Percentiles rank a stretch among this genome's conserved stretches.
phyloP scores from a whole-genome alignment of 2,113 vertebrate species.

The Myotis yumanensis region DNA sequence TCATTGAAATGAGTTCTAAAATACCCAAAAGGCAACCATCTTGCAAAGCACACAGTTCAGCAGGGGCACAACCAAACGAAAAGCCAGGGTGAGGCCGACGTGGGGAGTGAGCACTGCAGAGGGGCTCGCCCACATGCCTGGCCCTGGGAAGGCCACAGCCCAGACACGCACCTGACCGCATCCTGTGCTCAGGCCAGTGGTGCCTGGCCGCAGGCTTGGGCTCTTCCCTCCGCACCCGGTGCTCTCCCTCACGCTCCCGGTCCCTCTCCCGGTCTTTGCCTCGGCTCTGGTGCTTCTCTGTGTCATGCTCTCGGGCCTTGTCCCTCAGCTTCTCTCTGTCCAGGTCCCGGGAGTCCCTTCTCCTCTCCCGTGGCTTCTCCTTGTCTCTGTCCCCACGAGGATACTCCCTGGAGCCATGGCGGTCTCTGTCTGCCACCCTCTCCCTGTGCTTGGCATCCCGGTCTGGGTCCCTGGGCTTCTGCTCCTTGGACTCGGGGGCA shows the following conservation, averaged over 20 bases:
- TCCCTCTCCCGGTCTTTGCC: constrained; percentile 75
- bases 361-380: constrained; percentile 76
- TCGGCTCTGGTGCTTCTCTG: constrained; percentile 58
- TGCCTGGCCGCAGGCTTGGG: not conserved
- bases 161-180: constrained; percentile 66
- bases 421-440: constrained; percentile 73
- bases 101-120: too few species aligned
- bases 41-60: not conserved
- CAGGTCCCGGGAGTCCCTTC: constrained; percentile 19
- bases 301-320: constrained; percentile 51
- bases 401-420: not conserved
- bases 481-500: constrained; percentile 12
- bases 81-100: accelerated
- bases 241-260: constrained; percentile 68
- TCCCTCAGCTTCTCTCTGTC: constrained; percentile 55
- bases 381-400: constrained; percentile 77
- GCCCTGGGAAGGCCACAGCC: not conserved
- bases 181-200: constrained; percentile 68
- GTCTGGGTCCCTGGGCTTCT: constrained; percentile 55
- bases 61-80: not conserved
- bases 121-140: not conserved
- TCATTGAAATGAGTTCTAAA: constrained; percentile 4
- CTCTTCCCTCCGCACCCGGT: constrained; percentile 65
- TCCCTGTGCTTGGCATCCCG: constrained; percentile 79
- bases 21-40: not conserved